A percentile compares a stretch with the other conserved stretches of the same genome.
Evolutionary conservation across 2,113 vertebrate genomes (phyloP).

Genomic region (Planiliza haematocheilus): DNA sequence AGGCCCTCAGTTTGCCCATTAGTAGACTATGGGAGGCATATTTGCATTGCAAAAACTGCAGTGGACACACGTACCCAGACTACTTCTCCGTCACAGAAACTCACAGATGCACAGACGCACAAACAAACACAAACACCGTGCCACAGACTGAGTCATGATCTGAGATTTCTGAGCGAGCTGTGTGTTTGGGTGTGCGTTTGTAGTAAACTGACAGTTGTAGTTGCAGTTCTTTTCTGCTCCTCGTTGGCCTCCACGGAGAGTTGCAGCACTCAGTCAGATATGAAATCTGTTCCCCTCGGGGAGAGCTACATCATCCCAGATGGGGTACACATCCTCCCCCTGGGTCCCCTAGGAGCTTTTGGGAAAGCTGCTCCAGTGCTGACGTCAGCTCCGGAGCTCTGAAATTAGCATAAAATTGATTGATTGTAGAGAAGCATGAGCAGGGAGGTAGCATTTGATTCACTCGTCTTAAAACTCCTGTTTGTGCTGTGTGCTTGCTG

Average conservation of each 20-base stretch:
- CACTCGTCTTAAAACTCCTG: background rate
- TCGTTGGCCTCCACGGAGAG: slow-evolving; percentile 38
- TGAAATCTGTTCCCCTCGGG: slow-evolving; percentile 39
- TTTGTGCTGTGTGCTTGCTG: background rate
- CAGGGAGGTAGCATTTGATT: background rate
- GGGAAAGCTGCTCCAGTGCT: slow-evolving; percentile 20
- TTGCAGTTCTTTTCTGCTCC: slow-evolving; percentile 11
- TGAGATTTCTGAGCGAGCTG: slow-evolving; percentile 34
- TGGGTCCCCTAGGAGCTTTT: slow-evolving; percentile 27
- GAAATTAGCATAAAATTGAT: background rate
- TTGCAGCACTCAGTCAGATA: slow-evolving; percentile 42
- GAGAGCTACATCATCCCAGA: slow-evolving; percentile 23
- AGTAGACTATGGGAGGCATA: slow-evolving; percentile 33
- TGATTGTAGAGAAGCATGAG: background rate
- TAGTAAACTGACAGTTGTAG: slow-evolving; percentile 37
- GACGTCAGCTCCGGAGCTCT: slow-evolving; percentile 7
- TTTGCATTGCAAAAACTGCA: slow-evolving; percentile 77
- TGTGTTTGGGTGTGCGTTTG: slow-evolving; percentile 3
- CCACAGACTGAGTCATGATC: slow-evolving; percentile 51
- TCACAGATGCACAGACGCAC: slow-evolving; percentile 31
- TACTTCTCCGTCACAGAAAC: slow-evolving; percentile 30
- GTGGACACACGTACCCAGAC: slow-evolving; percentile 14
- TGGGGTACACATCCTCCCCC: slow-evolving; percentile 27
- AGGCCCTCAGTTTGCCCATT: slow-evolving; percentile 41
- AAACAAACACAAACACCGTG: slow-evolving; percentile 32